Base-by-base conservation (phyloP, 2,888 invertebrate genomes). In the Myopa testacea region DNA sequence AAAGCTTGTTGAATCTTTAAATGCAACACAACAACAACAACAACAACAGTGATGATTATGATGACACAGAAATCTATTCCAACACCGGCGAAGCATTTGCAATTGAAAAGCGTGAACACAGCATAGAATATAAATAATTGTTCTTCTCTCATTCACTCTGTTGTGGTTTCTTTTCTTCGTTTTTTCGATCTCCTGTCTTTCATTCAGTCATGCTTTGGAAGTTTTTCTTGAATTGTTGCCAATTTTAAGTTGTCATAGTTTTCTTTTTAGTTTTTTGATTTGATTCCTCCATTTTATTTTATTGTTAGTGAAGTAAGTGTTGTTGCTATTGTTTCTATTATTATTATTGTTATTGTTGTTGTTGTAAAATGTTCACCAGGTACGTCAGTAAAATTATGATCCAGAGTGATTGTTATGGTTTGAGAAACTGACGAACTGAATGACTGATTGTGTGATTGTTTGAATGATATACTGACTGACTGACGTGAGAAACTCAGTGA, bases 211-310 rank as follows among this genome's bases (percentile, higher is more conserved):
- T 8, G n/a, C 50, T 26, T 55, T 55, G 55, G 5, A 16, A 55
- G 16, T 55, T 55, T 55, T 55, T 55, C 55, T 65, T 62, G 65
- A 38, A 65, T 65, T 65, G 37, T 7, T 65, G 65, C 65, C 65
- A 65, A 65, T 37, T 65, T 34, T 65, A 7, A 4, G 34, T 65
- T 65, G 38, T 65, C 34, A 38, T 65, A 37, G 65, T 65, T 65
- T 55, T 55, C 4, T 55, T 55, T 55, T 16, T 55, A 55, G 6
- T n/a, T 55, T 14, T 55, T 55, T 55, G 45, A 45, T 8, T 45
- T 45, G 3, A n/a, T 45, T 45, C 7, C 10, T 10, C 10, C 6
- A 8, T 45, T 45, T 1, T 45, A 45, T 45, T 45, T 45, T 45
- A 45, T 45, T 45, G 45, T 45, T 45, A 45, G 45, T 45, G 45